Conservation (phyloP, 1,140 invertebrate genomes). For the Drosophila funebris region DNA sequence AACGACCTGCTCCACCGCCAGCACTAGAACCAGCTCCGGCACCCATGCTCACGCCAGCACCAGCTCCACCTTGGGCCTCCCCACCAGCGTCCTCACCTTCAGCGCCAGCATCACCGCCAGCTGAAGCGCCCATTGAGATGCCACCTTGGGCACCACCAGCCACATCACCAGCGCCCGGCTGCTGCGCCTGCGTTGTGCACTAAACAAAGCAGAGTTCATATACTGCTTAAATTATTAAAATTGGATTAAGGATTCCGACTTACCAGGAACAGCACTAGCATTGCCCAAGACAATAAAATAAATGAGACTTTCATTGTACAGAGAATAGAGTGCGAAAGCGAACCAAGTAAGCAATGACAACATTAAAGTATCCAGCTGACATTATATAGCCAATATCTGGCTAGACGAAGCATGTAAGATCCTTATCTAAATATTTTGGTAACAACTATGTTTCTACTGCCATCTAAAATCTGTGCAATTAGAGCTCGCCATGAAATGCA, state of each 20-base stretch:
- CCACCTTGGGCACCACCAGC: conserved; percentile 44
- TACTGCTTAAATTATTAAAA: background rate
- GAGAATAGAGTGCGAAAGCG: background rate
- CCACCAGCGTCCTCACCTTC: conserved; percentile 24
- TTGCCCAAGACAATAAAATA: conserved; percentile 1
- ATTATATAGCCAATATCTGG: conserved; percentile 23
- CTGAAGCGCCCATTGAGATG: conserved; percentile 17
- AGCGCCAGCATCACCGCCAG: conserved; percentile 19
- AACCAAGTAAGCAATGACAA: background rate
- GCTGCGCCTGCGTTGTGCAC: conserved; percentile 36
- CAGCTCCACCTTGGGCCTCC: conserved; percentile 33
- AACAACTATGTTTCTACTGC: background rate
- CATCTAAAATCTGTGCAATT: conserved; percentile 4
- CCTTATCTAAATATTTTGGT: background rate
- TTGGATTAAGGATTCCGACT: background rate
- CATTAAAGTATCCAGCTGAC: background rate
- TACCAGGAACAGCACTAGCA: conserved; percentile 41
- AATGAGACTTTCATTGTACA: conserved; percentile 37
- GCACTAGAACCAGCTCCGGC: conserved; percentile 33
- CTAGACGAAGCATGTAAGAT: background rate
- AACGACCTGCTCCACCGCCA: conserved; percentile 25
- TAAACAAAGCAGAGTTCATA: conserved; percentile 4
- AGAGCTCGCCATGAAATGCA: conserved; percentile 13
- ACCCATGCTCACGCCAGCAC: conserved; percentile 24
- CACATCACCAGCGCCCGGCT: conserved; percentile 19